Evolutionary conservation across 2,888 invertebrate genomes (phyloP).

Genomic region (Polydrusus cervinus): DNA sequence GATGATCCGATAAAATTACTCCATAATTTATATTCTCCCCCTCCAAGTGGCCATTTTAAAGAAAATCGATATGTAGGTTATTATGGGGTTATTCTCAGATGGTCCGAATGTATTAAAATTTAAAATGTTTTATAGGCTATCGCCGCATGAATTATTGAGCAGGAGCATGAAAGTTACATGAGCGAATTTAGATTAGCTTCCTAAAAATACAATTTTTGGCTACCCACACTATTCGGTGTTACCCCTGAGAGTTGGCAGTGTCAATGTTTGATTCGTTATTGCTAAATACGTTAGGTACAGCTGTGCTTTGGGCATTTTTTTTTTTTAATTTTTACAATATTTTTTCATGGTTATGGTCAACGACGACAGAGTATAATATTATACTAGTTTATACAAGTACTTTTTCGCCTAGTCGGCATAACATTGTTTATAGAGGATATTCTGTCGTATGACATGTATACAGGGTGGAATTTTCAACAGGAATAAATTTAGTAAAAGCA

Average conservation of each 20-base stretch:
- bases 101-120: slow-evolving; percentile 27
- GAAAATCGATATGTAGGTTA: slow-evolving; percentile 37
- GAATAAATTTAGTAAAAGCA: too few relatives aligned
- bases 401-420: too few relatives aligned
- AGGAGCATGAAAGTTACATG: slow-evolving; percentile 33
- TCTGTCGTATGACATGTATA: too few relatives aligned
- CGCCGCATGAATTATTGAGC: slow-evolving; percentile 37
- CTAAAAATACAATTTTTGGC: background rate
- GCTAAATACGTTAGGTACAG: too few relatives aligned
- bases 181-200: background rate
- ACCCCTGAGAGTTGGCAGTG: background rate
- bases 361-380: too few relatives aligned
- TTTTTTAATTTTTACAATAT: too few relatives aligned
- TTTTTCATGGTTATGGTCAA: too few relatives aligned
- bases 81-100: slow-evolving; percentile 10
- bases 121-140: slow-evolving; percentile 20
- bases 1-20: slow-evolving; percentile 34
- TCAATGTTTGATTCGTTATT: background rate
- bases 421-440: too few relatives aligned
- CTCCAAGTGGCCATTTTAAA: slow-evolving; percentile 20
- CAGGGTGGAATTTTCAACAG: too few relatives aligned
- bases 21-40: slow-evolving; percentile 17
- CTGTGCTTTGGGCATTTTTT: too few relatives aligned
- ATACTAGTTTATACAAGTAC: too few relatives aligned
- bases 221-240: too few relatives aligned